These are phyloP conservation scores for Oedothorax gibbosus DNA, from an alignment of 1,140 invertebrate genomes.

Conservation along the genomic window DNA sequence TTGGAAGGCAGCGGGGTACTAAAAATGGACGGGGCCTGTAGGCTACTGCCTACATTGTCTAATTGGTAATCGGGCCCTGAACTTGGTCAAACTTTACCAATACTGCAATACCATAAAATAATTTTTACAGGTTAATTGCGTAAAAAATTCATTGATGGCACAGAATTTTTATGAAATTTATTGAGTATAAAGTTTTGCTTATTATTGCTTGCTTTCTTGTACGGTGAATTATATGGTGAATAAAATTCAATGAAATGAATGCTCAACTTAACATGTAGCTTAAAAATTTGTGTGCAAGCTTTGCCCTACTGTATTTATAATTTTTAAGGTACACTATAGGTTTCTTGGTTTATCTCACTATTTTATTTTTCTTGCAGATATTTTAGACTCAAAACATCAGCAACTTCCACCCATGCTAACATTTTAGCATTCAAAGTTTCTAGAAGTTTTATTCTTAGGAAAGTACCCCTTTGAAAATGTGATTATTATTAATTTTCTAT, in stretches of 20 bases:
- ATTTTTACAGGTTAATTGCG: too few relatives aligned
- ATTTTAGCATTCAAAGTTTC: constrained; percentile 43
- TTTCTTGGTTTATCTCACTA: neutral
- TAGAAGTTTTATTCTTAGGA: neutral
- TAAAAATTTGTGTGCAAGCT: neutral
- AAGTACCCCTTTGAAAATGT: constrained; percentile 15
- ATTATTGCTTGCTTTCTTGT: neutral
- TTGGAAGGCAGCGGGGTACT: too few relatives aligned
- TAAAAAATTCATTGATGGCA: too few relatives aligned
- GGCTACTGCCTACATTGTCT: too few relatives aligned
- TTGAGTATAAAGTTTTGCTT: too few relatives aligned
- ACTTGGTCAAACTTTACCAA: neutral
- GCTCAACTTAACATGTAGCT: neutral
- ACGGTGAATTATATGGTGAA: neutral
- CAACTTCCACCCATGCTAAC: constrained; percentile 41
- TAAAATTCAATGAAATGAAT: neutral
- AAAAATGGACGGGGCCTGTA: too few relatives aligned
- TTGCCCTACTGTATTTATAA: neutral
- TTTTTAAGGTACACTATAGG: neutral
- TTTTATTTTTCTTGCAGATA: constrained; percentile 28
- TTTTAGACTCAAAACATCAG: constrained; percentile 44
- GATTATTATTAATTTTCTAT: constrained; percentile 46
- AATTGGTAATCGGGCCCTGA: too few relatives aligned
- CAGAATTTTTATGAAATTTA: too few relatives aligned
- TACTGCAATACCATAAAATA: neutral